phyloP scores from a whole-genome alignment of 1,140 invertebrate genomes.

The Drosophila micromelanica region DNA sequence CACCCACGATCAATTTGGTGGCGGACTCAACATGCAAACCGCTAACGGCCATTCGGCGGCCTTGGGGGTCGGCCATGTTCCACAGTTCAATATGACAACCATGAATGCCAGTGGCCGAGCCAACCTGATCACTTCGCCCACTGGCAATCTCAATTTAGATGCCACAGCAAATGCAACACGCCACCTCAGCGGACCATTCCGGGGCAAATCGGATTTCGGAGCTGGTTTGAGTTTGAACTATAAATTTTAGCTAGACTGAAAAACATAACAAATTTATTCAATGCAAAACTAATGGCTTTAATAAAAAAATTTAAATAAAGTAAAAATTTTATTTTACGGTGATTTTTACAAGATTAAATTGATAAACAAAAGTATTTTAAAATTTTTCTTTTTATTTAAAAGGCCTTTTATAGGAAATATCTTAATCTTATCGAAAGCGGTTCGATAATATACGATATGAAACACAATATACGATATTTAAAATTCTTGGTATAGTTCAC shows the following conservation, averaged over 20 bases:
- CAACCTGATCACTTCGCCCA: slow-evolving; percentile 62
- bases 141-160: slow-evolving; percentile 57
- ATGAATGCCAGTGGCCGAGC: slow-evolving; percentile 51
- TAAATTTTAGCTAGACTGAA: slow-evolving; percentile 42
- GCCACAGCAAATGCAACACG: slow-evolving; percentile 56
- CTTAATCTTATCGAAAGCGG: no score
- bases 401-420: no score
- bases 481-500: no score
- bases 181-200: slow-evolving; percentile 59
- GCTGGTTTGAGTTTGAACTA: slow-evolving; percentile 48
- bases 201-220: slow-evolving; percentile 57
- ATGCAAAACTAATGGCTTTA: no score
- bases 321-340: no score
- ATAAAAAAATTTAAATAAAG: no score
- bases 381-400: no score
- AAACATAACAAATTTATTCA: neutral
- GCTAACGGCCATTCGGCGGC: slow-evolving; percentile 51
- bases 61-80: slow-evolving; percentile 52
- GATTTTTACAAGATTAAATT: no score
- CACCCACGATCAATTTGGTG: slow-evolving; percentile 54
- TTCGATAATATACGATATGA: no score
- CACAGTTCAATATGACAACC: slow-evolving; percentile 58
- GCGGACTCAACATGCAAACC: slow-evolving; percentile 45
- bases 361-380: no score
- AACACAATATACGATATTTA: no score